These are phyloP conservation scores for Ailurus styani DNA, from an alignment of 2,113 vertebrate genomes.

Conservation along the genomic window DNA sequence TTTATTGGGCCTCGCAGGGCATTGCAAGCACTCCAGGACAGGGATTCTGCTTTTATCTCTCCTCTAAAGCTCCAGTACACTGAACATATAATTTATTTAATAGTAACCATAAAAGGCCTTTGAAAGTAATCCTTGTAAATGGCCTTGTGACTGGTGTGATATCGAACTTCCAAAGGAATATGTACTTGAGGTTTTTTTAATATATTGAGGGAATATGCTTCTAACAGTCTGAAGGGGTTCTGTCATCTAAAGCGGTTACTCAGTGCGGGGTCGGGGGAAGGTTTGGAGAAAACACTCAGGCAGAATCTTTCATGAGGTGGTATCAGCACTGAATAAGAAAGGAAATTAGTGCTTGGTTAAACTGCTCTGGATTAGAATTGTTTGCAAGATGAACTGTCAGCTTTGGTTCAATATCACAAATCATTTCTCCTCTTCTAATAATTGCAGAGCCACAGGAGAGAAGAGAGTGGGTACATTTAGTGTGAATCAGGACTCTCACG, in stretches of 20 bases:
- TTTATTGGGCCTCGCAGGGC: background rate
- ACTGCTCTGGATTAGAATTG: background rate
- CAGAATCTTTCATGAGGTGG: background rate
- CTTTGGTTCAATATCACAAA: background rate
- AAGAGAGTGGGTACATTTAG: background rate
- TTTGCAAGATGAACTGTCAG: background rate
- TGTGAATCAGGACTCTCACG: background rate
- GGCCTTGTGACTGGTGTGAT: slow-evolving; percentile 38
- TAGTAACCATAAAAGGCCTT: slow-evolving; percentile 39
- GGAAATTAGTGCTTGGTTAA: background rate
- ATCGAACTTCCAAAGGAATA: slow-evolving; percentile 45
- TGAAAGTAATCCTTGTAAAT: slow-evolving; percentile 51
- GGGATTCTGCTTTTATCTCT: slow-evolving; percentile 28
- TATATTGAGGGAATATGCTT: background rate
- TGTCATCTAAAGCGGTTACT: background rate
- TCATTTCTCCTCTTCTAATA: background rate
- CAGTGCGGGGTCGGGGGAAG: background rate
- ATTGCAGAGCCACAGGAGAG: background rate
- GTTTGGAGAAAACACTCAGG: background rate
- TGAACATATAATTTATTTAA: slow-evolving; percentile 63
- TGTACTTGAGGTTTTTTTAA: slow-evolving; percentile 18
- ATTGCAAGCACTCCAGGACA: background rate
- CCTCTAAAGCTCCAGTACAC: slow-evolving; percentile 23
- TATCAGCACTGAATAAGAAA: background rate
- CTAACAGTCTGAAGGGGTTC: background rate